These are phyloP conservation scores for Phymatocera aterrima DNA, from an alignment of 2,888 invertebrate species.

Conservation along the genomic window DNA sequence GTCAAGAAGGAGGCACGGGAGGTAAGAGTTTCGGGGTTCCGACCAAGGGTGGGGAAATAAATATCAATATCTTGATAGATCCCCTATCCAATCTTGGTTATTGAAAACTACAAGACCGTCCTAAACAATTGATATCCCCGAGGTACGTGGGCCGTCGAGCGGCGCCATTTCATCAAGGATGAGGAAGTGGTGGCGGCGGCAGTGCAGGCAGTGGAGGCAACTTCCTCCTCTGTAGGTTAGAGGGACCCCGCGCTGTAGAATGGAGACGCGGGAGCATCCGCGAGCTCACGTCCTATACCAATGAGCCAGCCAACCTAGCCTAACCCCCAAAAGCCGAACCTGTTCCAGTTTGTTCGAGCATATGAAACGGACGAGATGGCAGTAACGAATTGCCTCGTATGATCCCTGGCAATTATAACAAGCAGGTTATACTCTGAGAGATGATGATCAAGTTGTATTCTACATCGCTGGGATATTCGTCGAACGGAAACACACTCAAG, in stretches of 20 bases:
- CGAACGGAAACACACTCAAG: neutral
- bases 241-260: constrained; percentile 9
- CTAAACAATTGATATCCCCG: constrained; percentile 63
- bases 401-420: neutral
- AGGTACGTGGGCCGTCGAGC: constrained; percentile 53
- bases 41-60: neutral
- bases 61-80: constrained; percentile 57
- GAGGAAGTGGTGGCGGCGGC: constrained; percentile 7
- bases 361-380: constrained; percentile 1
- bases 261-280: constrained; percentile 32
- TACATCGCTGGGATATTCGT: neutral
- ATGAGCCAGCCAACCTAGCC: constrained; percentile 34
- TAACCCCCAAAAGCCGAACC: constrained; percentile 25
- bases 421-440: neutral
- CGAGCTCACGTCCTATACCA: constrained; percentile 31
- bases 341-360: constrained; percentile 39
- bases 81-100: constrained; percentile 66
- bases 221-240: constrained; percentile 19
- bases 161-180: constrained; percentile 66
- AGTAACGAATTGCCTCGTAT: neutral
- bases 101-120: constrained; percentile 61
- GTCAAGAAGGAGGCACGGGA: neutral
- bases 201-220: constrained; percentile 1
- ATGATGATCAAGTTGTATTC: neutral
- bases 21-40: constrained; percentile 3